These are phyloP conservation scores for Branchinecta lynchi DNA, from an alignment of 1,140 invertebrate species.

Conservation along the genomic window DNA sequence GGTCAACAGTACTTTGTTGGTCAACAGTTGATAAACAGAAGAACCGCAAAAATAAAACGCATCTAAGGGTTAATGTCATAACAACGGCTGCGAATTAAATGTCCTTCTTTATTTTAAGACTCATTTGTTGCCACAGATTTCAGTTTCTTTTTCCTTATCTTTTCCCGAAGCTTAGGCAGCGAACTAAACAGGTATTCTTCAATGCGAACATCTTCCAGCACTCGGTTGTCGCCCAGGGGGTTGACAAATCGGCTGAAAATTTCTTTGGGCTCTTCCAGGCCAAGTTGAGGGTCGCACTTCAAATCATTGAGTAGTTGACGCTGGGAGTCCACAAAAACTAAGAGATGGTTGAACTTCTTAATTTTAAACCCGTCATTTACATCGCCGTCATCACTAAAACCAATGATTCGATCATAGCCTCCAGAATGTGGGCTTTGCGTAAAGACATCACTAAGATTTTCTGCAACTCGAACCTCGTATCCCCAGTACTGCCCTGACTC, in stretches of 20 bases:
- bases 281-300: constrained; percentile 59
- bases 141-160: too few species aligned
- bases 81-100: too few species aligned
- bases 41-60: too few species aligned
- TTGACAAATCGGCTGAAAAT: constrained; percentile 42
- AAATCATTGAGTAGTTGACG: constrained; percentile 75
- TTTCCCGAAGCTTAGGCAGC: neutral
- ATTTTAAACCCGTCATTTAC: constrained; percentile 28
- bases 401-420: constrained; percentile 41
- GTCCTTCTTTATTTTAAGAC: too few species aligned
- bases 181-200: neutral
- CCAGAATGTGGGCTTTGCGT: constrained; percentile 32
- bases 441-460: constrained; percentile 36
- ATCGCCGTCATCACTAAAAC: constrained; percentile 22
- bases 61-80: too few species aligned
- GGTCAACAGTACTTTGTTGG: too few species aligned
- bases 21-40: too few species aligned
- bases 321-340: constrained; percentile 85
- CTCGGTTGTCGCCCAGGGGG: neutral
- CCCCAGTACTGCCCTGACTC: constrained; percentile 41
- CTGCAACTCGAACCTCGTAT: constrained; percentile 38
- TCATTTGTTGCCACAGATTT: too few species aligned
- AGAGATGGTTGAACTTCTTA: constrained; percentile 47
- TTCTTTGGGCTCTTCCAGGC: constrained; percentile 57
- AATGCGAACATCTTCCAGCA: neutral